These are phyloP conservation scores for Sorex maritimensis DNA, from an alignment of 2,797 vertebrate species.

Conservation along the genomic window DNA sequence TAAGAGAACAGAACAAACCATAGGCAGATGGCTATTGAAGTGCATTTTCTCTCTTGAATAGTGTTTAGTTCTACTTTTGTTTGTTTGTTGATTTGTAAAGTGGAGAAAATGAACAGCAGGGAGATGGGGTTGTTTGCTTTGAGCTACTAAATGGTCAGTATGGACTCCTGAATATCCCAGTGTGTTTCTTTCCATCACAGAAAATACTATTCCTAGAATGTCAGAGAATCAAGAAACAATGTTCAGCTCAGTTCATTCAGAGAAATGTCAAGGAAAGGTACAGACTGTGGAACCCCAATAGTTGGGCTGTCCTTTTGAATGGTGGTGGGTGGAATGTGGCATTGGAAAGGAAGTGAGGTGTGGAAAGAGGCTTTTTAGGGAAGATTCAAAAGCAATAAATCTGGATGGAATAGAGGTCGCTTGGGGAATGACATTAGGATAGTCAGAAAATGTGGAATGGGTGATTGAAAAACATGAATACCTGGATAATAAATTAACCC, in stretches of 20 bases:
- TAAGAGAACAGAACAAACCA: slow-evolving; percentile 13
- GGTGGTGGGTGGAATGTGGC: not conserved
- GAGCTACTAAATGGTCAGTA: not conserved
- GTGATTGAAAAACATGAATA: not conserved
- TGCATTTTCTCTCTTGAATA: slow-evolving; percentile 25
- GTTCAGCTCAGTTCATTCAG: not conserved
- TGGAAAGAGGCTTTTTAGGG: not conserved
- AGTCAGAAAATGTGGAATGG: not conserved
- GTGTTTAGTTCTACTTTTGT: slow-evolving; percentile 46
- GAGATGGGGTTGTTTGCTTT: not conserved
- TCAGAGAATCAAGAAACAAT: not conserved
- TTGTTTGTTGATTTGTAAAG: not conserved
- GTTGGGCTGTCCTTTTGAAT: not conserved
- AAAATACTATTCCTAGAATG: not conserved
- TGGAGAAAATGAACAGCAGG: slow-evolving; percentile 25
- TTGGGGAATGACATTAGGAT: not conserved
- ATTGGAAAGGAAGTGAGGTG: not conserved
- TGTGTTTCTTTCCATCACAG: not conserved
- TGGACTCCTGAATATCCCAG: slow-evolving; percentile 21
- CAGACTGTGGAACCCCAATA: not conserved
- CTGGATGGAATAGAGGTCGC: not conserved
- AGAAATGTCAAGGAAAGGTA: not conserved
- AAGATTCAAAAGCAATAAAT: not conserved
- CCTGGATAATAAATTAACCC: not conserved
- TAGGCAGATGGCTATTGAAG: not conserved